Evolutionary conservation across 2,113 vertebrate genomes (phyloP).

Genomic region (Dolichotis patagonum): DNA sequence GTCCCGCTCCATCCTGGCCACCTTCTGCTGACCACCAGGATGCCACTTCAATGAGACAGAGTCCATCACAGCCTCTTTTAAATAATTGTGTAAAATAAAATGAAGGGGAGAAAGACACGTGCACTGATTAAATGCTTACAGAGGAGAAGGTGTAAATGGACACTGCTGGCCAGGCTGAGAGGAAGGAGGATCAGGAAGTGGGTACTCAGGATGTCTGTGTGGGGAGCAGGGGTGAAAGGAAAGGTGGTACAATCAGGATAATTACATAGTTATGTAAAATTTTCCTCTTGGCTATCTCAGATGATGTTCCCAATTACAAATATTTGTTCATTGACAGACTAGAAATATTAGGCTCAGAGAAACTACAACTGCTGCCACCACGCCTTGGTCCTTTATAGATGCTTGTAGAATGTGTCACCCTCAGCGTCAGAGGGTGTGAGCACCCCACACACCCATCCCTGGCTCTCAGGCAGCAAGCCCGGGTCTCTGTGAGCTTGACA

Average conservation of each 20-base stretch:
- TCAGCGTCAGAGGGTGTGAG: neutral
- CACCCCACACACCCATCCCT: neutral
- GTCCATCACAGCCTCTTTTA: neutral
- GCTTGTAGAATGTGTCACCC: neutral
- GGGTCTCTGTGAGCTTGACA: neutral
- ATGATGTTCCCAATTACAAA: constrained; percentile 26
- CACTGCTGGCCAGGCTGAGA: constrained; percentile 5
- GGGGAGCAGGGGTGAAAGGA: neutral
- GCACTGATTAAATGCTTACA: neutral
- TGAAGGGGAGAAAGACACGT: neutral
- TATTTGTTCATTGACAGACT: constrained; percentile 13
- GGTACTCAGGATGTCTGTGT: neutral
- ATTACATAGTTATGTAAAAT: neutral
- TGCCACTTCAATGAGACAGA: neutral
- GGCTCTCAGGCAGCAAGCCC: neutral
- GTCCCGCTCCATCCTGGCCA: neutral
- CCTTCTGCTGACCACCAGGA: neutral
- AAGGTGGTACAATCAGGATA: neutral
- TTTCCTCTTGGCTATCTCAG: neutral
- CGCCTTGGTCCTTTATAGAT: neutral
- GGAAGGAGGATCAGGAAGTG: constrained; percentile 10
- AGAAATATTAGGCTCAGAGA: constrained; percentile 49
- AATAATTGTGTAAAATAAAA: constrained; percentile 22
- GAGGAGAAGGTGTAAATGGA: neutral
- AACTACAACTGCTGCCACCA: neutral